Base-by-base conservation (phyloP, 2,797 vertebrate species). In the Mallotus villosus region DNA sequence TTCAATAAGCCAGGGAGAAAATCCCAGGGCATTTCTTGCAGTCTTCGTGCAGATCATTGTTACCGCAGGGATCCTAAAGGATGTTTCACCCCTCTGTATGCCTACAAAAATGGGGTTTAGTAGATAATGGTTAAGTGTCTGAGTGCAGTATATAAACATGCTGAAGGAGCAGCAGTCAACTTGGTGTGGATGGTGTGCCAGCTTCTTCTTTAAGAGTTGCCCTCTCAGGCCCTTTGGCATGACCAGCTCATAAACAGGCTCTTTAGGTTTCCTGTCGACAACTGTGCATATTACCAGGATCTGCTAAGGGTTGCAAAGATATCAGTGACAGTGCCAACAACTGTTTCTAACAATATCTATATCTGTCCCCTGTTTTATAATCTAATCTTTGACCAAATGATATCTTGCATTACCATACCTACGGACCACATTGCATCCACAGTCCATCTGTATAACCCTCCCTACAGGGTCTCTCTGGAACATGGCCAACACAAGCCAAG, bases 171-270 rank as follows among this genome's bases (percentile, higher is more conserved):
- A 41, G 63, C 12, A 16, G 63, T 66, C 12, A 66, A 27, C 22
- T 51, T 24, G 14, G 49, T 14, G 5, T 25, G 63, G 41, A 46
- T 9, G 14, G 6, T 24, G 21, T 14, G 37, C 21, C 7, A 46
- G 41, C 12, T 66, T 51, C 32, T 41, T 63, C 62, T 32, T 11
- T 9, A 63, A 22, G 19, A 66, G 63, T 25, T 49, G 41, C 63
- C 37, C n/a, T 49, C 22, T 46, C 63, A 24, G 5, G 60, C 29
- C 25, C 25, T 32, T 27, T 62, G 59, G 34, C 34, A 41, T 41
- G 63, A 21, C 34, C 63, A 22, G 63, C 7, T 64, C 63, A 41
- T 64, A 21, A 64, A 46, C 34, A 21, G n/a, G 19, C 63, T 27
- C 37, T 46, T 66, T 41, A 51, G 22, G 41, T 51, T 66, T 27